Conservation (phyloP, 2,797 vertebrate species). For the Megaceryle alcyon region DNA sequence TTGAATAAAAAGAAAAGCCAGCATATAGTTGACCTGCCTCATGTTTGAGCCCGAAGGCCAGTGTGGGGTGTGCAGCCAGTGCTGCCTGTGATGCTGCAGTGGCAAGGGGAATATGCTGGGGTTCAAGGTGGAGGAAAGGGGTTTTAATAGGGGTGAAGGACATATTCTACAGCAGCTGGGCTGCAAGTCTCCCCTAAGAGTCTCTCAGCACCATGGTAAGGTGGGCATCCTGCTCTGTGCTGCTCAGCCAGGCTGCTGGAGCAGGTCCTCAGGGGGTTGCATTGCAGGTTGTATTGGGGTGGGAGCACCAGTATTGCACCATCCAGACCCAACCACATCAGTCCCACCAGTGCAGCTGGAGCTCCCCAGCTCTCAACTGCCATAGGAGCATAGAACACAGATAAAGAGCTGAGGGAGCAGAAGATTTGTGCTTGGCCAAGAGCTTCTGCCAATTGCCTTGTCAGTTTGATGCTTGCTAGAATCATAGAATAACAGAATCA, state of each 20-base stretch:
- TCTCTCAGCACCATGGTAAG: background rate
- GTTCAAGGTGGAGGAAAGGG: background rate
- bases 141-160: background rate
- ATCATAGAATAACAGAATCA: too few relatives aligned
- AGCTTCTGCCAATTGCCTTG: fast-evolving
- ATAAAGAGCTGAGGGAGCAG: background rate
- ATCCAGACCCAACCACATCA: background rate
- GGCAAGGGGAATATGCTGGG: background rate
- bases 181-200: background rate
- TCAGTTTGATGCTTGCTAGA: fast-evolving
- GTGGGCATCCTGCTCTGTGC: fast-evolving
- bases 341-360: background rate
- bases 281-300: background rate
- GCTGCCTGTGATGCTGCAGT: background rate
- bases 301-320: background rate
- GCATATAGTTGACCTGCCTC: fast-evolving
- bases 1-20: slow-evolving; percentile 46
- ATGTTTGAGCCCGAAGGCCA: background rate
- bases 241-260: background rate
- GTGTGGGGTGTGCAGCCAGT: fast-evolving
- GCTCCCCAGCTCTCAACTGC: background rate
- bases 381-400: fast-evolving
- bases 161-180: background rate
- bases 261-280: fast-evolving
- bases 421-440: background rate